Evolutionary conservation across 2,888 invertebrate genomes (phyloP).

Genomic region (Callyntrura guangdongensis): DNA sequence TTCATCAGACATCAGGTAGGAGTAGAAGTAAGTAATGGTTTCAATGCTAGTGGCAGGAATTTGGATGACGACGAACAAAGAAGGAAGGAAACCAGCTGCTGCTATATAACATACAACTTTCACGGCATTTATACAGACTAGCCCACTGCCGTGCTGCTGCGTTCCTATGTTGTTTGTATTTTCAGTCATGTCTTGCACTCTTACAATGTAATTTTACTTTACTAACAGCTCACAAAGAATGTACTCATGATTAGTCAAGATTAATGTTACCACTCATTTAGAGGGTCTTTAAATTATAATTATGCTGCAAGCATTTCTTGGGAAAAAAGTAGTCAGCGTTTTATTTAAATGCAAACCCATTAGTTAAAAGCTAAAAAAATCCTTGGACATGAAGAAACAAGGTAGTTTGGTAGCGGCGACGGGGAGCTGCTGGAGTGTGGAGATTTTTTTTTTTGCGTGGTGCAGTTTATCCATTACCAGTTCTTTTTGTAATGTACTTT

Average conservation of each 20-base stretch:
- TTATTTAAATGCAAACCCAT: too few relatives aligned
- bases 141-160: not conserved
- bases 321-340: conserved; percentile 41
- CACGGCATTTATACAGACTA: not conserved
- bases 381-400: not conserved
- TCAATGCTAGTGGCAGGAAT: conserved; percentile 19
- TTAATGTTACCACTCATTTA: conserved; percentile 58
- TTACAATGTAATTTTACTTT: conserved; percentile 22
- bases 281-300: not conserved
- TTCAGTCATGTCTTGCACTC: not conserved
- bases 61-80: not conserved
- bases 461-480: not conserved
- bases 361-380: conserved; percentile 11
- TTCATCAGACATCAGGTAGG: conserved; percentile 8
- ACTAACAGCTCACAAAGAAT: not conserved
- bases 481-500: not conserved
- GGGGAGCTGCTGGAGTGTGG: not conserved
- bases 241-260: conserved; percentile 46
- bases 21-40: not conserved
- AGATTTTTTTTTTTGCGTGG: too few relatives aligned
- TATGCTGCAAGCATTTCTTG: not conserved
- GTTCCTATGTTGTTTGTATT: not conserved
- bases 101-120: not conserved
- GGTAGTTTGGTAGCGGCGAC: not conserved
- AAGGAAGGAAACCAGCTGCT: conserved; percentile 34